Evolutionary conservation across 1,140 invertebrate genomes (phyloP), one percentile per base, ranked within the genome.

Genomic region (Drosophila tristis): DNA sequence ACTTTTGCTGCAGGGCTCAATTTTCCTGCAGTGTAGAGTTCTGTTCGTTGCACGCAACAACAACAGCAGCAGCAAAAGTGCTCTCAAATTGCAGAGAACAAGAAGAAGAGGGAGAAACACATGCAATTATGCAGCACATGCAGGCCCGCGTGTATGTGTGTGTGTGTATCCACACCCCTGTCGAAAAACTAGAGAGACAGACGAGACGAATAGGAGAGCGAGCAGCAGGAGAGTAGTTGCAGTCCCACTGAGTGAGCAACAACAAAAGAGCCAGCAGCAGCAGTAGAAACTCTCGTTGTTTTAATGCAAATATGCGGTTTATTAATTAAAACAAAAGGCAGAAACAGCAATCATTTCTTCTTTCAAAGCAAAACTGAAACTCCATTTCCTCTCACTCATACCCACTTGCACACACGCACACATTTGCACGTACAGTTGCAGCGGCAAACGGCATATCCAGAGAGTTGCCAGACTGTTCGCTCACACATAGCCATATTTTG

Each of bases 241-340:
- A 71, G 55, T 64, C 53, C 35, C 53, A 80, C 61, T 70, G 82
- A 84, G 67, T 89, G 75, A 90, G 63, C 84, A 89, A 84, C 73
- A 89, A 87, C 84, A 87, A 87, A 87, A 62, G 64, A 13, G 54
- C 62, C 65, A 68, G 64, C 60, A 49, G 54, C 29, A 42, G 44
- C 39, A 47, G 56, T 11, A 39, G 35, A 13, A 39, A 39, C 35
- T 39, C 35, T 39, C 72, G 75, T 89, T 84, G 71, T 84, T 89
- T 89, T 78, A 71, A 85, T 68, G 76, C 85, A 89, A 89, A 89
- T 90, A 89, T 89, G 84, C 84, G 85, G 85, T 78, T 75, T 90
- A 89, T 89, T 89, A 89, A 89, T 89, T 89, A 84, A 84, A 89
- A 84, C 74, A 87, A 84, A 66, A 73, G 64, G 60, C 77, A 78